Conservation (phyloP, 1,140 invertebrate species). For the Harlomillsia oculata region DNA sequence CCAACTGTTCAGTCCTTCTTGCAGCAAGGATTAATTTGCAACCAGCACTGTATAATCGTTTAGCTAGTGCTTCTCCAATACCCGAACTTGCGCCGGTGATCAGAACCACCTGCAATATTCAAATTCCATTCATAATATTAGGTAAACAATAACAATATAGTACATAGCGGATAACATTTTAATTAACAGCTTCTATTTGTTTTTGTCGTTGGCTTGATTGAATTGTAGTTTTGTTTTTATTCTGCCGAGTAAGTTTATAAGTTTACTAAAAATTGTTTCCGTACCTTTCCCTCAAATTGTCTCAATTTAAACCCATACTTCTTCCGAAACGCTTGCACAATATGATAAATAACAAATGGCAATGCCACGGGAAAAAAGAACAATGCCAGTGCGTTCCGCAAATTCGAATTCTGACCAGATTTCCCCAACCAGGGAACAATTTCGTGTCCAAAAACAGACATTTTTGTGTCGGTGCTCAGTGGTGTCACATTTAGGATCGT, state of each 20-base stretch:
- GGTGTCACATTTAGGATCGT: no score
- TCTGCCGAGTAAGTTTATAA: no score
- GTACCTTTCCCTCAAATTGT: slow-evolving; percentile 30
- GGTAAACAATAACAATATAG: no score
- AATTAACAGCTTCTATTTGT: background rate
- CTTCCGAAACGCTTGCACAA: slow-evolving; percentile 13
- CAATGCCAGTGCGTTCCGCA: slow-evolving; percentile 6
- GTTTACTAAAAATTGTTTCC: no score
- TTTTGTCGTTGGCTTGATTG: background rate
- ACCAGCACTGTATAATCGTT: slow-evolving; percentile 69
- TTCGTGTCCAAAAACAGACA: background rate
- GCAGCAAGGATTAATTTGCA: slow-evolving; percentile 75
- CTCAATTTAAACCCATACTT: slow-evolving; percentile 22
- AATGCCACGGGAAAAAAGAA: slow-evolving; percentile 23
- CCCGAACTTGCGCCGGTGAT: slow-evolving; percentile 92
- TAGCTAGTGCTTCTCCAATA: slow-evolving; percentile 80
- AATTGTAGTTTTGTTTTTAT: no score
- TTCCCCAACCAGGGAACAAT: background rate
- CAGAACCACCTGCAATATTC: slow-evolving; percentile 71
- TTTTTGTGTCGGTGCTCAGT: background rate
- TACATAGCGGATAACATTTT: background rate
- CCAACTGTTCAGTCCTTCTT: slow-evolving; percentile 62
- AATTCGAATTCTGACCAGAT: background rate
- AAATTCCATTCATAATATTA: no score
- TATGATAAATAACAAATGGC: slow-evolving; percentile 15